Evolutionary conservation across 2,888 invertebrate genomes (phyloP), one percentile per base, ranked within the genome.

Genomic region (Oxycera nigricornis): DNA sequence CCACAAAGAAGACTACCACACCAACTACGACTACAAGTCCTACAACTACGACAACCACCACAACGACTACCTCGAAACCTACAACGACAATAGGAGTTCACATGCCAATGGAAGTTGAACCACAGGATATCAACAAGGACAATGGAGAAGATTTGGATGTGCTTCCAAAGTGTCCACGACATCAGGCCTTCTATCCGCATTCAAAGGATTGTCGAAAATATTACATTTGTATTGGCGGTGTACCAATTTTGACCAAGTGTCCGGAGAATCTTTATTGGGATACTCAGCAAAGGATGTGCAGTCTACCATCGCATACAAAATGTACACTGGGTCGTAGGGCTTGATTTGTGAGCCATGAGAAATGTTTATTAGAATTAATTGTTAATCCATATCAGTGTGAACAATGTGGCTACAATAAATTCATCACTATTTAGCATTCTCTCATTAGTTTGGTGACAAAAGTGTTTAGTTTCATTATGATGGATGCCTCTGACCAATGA

Each of bases 221-320:
- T 55, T 84, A 80, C 65, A 84, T 84, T 57, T 84, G 84, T 70
- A 83, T 84, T 20, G 76, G 79, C 1, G 83, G 83, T 17, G 80
- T 79, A 75, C 81, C 84, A 2, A 81, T 83, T 41, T 67, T 81
- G 70, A 84, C 83, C 1, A 80, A 80, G 1, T 84, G 84, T n/a
- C 84, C 84, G 0, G 79, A 77, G 35, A 82, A 81, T 6, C 79
- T 83, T 1, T 79, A 79, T 61, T 84, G 84, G 84, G 81, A 84
- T 74, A 78, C 65, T 2, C 62, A 73, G 26, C 31, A 73, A 31
- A 50, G 50, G 22, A 50, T 65, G 55, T 73, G 73, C 26, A 55
- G 59, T 7, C 26, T 73, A 14, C 73, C 73, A 30, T 26, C 61
- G 9, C 50, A 62, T 62, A 39, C 57, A 14, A 50, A 73, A 26